Base-by-base conservation (phyloP, 2,797 vertebrate genomes). In the Enteromius unitaeniatus region DNA sequence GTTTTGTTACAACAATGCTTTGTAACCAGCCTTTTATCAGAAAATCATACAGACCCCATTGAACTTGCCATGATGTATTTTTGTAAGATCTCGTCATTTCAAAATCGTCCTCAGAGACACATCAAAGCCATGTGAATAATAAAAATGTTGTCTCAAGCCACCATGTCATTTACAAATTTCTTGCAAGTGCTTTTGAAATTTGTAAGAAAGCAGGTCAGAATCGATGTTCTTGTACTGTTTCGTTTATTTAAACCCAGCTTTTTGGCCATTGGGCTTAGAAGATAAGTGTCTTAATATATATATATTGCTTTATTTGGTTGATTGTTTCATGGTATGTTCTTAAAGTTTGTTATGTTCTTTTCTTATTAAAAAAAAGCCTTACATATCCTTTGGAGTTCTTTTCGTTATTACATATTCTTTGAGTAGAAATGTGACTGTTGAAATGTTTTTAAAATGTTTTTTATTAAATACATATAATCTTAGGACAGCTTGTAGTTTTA, bases 221-320 rank as follows among this genome's bases (percentile, higher is more conserved):
- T 67, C 60, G 78, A 73, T 79, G 83, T 92, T 90, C 85, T 83
- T 88, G 86, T 89, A 78, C 88, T 82, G 83, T 90, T 88, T 87
- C 86, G 79, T 89, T 89, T 94, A 93, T 95, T 95, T 95, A 95
- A 94, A 92, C 89, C 91, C 89, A 82, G 87, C 92, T 89, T 87
- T 93, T 92, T 83, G 55, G n/a, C 80, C 92, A 86, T 91, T 87
- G 82, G 86, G 91, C 90, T 83, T 91, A 82, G 86, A 87, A 78
- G 51, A 78, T 62, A 92, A 90, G 87, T 91, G 89, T 93, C 91
- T 92, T 90, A 89, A 93, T 86, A 85, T 89, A 84, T 85, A 92
- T 94, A 94, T 93, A 92, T 93, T 88, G 87, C 88, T 88, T 84
- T 83, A 85, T 87, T 70, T 78, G 72, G 82, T 86, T 84, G 62